Conservation (phyloP, 1,140 invertebrate genomes). For the Drosophila neocordata region DNA sequence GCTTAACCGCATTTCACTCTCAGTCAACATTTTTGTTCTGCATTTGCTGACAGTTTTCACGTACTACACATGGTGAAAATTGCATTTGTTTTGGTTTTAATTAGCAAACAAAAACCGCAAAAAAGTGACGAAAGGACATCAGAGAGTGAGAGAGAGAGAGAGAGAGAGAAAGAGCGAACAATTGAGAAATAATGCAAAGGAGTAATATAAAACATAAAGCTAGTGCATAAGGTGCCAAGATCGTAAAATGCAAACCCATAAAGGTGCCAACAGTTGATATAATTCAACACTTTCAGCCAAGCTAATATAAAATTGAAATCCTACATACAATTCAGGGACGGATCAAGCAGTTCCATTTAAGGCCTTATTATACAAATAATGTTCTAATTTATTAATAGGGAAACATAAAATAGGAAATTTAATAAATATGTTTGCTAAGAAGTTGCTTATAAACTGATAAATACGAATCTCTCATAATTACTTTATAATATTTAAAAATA, state of each 20-base stretch:
- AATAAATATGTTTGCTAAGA: too few species aligned
- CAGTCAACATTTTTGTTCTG: slow-evolving; percentile 4
- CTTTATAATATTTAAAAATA: too few species aligned
- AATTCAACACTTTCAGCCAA: slow-evolving; percentile 42
- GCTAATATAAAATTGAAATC: slow-evolving; percentile 1
- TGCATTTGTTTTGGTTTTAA: slow-evolving; percentile 78
- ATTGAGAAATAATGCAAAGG: slow-evolving; percentile 9
- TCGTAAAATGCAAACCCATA: slow-evolving; percentile 14
- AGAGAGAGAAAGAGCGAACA: neutral
- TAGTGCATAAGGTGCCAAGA: slow-evolving; percentile 16
- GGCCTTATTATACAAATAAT: too few species aligned
- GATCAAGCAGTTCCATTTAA: too few species aligned
- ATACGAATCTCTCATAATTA: too few species aligned
- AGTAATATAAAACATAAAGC: neutral
- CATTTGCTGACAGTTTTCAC: slow-evolving; percentile 19
- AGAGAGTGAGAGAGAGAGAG: neutral
- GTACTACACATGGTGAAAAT: slow-evolving; percentile 54
- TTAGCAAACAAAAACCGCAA: slow-evolving; percentile 53
- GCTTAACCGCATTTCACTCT: neutral
- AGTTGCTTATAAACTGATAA: too few species aligned
- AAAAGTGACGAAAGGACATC: slow-evolving; percentile 27
- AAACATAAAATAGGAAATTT: too few species aligned
- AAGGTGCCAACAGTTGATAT: slow-evolving; percentile 37
- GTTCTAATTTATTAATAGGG: too few species aligned
- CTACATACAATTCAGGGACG: neutral